Percentiles rank a stretch among this genome's conserved stretches.
These are phyloP conservation scores for Petaurus breviceps DNA, from an alignment of 2,113 vertebrate species.

Conservation along the genomic window DNA sequence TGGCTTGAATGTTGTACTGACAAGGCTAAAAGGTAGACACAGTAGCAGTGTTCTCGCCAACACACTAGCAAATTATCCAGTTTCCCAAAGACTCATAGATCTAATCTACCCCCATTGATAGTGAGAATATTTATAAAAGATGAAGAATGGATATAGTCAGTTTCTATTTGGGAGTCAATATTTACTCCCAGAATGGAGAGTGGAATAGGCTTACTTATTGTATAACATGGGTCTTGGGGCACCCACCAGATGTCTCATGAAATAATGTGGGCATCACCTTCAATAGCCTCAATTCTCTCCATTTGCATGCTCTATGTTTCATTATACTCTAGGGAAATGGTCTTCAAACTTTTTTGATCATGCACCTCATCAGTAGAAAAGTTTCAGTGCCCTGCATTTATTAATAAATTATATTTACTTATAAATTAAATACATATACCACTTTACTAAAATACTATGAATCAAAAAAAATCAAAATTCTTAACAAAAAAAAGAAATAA, in stretches of 20 bases:
- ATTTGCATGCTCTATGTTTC: background rate
- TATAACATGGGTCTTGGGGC: background rate
- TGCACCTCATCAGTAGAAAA: background rate
- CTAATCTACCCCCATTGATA: background rate
- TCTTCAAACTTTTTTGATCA: background rate
- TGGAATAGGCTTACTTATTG: background rate
- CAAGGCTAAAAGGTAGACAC: background rate
- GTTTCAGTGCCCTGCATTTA: background rate
- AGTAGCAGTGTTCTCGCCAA: background rate
- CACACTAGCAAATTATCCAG: background rate
- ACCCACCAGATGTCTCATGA: background rate
- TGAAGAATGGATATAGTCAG: background rate
- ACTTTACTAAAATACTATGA: background rate
- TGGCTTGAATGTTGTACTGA: background rate
- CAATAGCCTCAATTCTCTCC: background rate
- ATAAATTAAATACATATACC: background rate
- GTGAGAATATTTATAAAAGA: background rate
- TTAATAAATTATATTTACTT: background rate
- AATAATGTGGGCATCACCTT: background rate
- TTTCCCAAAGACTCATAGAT: background rate
- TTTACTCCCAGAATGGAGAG: background rate
- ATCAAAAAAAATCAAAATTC: background rate
- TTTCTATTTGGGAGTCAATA: background rate
- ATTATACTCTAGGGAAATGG: background rate
- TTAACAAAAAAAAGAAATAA: background rate